Percentiles rank a stretch among this genome's conserved stretches.
These are phyloP conservation scores for Hymenochirus boettgeri DNA, from an alignment of 2,113 vertebrate genomes.

Conservation along the genomic window DNA sequence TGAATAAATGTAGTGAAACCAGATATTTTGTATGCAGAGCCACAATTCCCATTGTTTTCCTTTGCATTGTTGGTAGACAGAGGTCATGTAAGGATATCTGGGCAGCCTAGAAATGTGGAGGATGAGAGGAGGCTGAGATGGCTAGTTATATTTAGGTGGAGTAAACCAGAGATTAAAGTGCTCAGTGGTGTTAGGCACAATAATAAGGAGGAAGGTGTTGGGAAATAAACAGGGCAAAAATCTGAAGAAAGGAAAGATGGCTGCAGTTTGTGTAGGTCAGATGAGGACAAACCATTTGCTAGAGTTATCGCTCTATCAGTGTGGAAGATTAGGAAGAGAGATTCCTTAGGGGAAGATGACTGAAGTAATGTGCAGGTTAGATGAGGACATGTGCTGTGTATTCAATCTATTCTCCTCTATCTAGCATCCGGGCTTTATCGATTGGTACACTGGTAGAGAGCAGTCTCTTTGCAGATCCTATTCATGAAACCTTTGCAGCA, in stretches of 20 bases:
- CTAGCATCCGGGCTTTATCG: slow-evolving; percentile 21
- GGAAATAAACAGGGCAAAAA: too few species aligned
- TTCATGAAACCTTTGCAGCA: slow-evolving; percentile 26
- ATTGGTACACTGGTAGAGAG: slow-evolving; percentile 6
- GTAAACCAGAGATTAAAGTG: background rate
- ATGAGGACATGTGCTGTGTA: slow-evolving; percentile 29
- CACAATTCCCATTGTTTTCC: background rate
- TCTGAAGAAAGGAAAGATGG: background rate
- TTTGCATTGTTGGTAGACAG: background rate
- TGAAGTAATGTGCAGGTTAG: slow-evolving; percentile 17
- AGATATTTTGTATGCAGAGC: background rate
- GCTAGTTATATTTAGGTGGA: background rate
- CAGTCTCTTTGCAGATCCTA: slow-evolving; percentile 1
- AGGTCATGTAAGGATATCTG: background rate
- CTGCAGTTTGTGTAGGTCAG: slow-evolving; percentile 18
- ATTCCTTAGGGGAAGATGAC: slow-evolving; percentile 25
- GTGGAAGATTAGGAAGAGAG: slow-evolving; percentile 33
- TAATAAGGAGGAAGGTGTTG: background rate
- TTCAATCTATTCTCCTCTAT: slow-evolving; percentile 27
- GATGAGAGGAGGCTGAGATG: background rate
- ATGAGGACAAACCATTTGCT: slow-evolving; percentile 26
- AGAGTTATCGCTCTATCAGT: slow-evolving; percentile 22
- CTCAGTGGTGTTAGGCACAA: background rate
- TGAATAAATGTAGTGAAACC: background rate
- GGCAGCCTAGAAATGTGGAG: background rate